Conservation (phyloP, 2,797 vertebrate genomes). For the Halcyon leucocephala region DNA sequence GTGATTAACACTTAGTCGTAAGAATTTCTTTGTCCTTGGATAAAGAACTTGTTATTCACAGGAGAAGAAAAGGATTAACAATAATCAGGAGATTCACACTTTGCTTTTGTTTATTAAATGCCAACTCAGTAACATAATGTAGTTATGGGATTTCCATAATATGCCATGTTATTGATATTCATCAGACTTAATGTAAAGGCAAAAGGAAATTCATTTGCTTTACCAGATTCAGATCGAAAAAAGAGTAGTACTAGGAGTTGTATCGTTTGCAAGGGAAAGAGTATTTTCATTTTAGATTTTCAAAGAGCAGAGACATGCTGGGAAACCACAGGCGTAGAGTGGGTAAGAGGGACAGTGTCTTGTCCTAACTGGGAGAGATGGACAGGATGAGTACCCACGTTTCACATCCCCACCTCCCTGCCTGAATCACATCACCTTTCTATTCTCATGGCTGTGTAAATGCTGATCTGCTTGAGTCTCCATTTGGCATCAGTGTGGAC, state of each 20-base stretch:
- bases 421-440: neutral
- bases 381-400: neutral
- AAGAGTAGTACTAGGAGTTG: rapidly evolving
- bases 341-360: neutral
- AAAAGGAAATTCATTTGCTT: neutral
- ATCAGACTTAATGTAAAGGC: neutral
- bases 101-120: conserved; percentile 16
- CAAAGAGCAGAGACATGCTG: neutral
- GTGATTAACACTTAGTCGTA: neutral
- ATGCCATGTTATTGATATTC: neutral
- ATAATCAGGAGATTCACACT: neutral
- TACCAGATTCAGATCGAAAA: neutral
- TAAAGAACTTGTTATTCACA: neutral
- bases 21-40: neutral
- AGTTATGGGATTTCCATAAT: neutral
- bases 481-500: neutral
- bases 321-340: neutral
- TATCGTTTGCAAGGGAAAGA: neutral
- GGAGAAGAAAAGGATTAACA: neutral
- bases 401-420: neutral
- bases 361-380: neutral
- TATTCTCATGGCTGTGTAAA: neutral
- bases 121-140: neutral
- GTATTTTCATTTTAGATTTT: neutral
- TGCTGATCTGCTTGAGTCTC: neutral